Evolutionary conservation across 1,140 invertebrate genomes (phyloP).

Genomic region (Ditylenchus dipsaci): DNA sequence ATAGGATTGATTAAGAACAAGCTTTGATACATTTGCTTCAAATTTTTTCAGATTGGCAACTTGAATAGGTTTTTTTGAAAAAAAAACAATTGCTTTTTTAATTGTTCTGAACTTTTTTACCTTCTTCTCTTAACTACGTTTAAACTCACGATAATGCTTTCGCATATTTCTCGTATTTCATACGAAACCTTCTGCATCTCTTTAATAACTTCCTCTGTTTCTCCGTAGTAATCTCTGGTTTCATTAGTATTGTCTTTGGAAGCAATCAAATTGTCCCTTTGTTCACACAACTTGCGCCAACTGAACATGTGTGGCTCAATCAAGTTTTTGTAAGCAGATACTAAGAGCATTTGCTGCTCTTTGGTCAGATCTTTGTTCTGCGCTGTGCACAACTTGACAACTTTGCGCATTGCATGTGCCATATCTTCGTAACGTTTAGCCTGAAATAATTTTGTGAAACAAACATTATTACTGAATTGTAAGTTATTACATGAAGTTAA

Average conservation of each 20-base stretch:
- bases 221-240: background rate
- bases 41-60: too few relatives aligned
- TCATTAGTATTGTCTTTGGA: background rate
- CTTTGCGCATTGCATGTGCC: background rate
- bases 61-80: too few relatives aligned
- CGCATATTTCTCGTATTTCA: background rate
- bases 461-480: background rate
- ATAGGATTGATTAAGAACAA: too few relatives aligned
- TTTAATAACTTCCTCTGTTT: background rate
- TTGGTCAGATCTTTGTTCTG: background rate
- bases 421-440: background rate
- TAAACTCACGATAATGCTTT: background rate
- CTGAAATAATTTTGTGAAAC: too few relatives aligned
- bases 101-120: too few relatives aligned
- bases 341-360: background rate
- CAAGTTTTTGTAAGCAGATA: background rate
- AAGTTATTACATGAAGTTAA: background rate
- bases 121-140: too few relatives aligned
- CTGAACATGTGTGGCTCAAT: background rate
- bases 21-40: too few relatives aligned
- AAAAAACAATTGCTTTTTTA: too few relatives aligned
- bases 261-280: background rate
- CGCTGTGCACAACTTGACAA: background rate
- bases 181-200: background rate
- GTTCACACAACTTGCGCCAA: background rate